Percentiles rank a stretch among this genome's conserved stretches.
Evolutionary conservation across 2,113 vertebrate genomes (phyloP).

Genomic region (Panthera leo): DNA sequence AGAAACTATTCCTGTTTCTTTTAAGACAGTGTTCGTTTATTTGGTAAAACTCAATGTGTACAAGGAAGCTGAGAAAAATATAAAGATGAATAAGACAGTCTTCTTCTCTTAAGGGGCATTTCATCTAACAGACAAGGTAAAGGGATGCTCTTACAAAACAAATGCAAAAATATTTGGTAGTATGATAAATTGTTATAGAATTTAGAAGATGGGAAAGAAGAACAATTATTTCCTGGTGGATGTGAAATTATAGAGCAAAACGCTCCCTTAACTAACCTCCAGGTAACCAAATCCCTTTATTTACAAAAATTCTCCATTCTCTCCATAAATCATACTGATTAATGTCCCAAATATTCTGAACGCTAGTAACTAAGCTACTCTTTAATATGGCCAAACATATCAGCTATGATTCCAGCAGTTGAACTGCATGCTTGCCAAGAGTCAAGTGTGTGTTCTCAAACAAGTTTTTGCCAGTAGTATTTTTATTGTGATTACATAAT

Average conservation of each 20-base stretch:
- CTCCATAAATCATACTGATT: background rate
- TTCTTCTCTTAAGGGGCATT: background rate
- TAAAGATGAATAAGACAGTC: background rate
- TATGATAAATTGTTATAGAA: background rate
- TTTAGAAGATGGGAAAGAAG: background rate
- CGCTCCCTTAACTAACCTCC: background rate
- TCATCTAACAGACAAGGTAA: background rate
- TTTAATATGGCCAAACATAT: background rate
- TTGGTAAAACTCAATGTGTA: background rate
- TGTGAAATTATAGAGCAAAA: constrained; percentile 4
- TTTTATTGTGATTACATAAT: background rate
- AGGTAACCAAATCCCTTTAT: background rate
- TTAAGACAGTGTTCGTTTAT: background rate
- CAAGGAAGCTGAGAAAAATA: background rate
- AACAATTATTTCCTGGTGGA: background rate
- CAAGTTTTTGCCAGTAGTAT: background rate
- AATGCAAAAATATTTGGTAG: background rate
- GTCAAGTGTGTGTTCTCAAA: background rate
- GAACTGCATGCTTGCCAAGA: background rate
- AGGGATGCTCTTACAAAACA: background rate
- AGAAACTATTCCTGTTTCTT: background rate
- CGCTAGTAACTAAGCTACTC: background rate
- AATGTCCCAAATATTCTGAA: background rate
- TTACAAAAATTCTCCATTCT: background rate
- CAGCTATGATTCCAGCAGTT: background rate